Base-by-base conservation (phyloP, 2,888 invertebrate species). In the Priocnemis perturbator region DNA sequence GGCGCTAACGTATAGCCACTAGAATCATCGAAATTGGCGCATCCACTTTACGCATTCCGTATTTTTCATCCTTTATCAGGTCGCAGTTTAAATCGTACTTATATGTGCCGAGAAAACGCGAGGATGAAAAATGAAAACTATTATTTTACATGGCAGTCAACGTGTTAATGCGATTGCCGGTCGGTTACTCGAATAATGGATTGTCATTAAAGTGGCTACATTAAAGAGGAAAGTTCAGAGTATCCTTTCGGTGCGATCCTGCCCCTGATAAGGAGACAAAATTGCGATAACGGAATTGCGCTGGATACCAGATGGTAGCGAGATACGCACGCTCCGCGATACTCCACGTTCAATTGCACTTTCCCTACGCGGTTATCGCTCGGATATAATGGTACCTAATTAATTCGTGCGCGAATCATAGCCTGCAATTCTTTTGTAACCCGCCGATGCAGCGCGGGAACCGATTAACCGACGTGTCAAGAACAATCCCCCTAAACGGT, bases 181-280 rank as follows among this genome's bases (percentile, higher is more conserved):
- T 66, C 63, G 67, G 66, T 71, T 57, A 50, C 62, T 66, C 67
- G 73, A 72, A 76, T 76, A 76, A 77, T 71, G 73, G 63, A 76
- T 77, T 68, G 62, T 71, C 65, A 59, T 78, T 78, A 71, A 77
- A 75, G 75, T 53, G 37, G 60, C 67, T 48, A 44, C 45, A 66
- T 78, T 78, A 78, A 78, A 78, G 78, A 75, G 78, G 77, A 77
- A 67, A 67, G 67, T 50, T 47, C 67, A 61, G 55, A 37, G 37
- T 37, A 37, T 37, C 37, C 37, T 37, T 37, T 37, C 37, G 58
- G 48, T 17, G n/a, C 15, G 55, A 56, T 48, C 57, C 57, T 50
- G 56, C 61, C 19, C 60, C 37, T 53, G 52, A 60, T 58, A 67
- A 57, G 56, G 23, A 67, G 57, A 50, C 37, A 67, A 67, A 56